A percentile compares a stretch with the other conserved stretches of the same genome.
phyloP scores from a whole-genome alignment of 2,888 invertebrate genomes.

The Eilema depressum region DNA sequence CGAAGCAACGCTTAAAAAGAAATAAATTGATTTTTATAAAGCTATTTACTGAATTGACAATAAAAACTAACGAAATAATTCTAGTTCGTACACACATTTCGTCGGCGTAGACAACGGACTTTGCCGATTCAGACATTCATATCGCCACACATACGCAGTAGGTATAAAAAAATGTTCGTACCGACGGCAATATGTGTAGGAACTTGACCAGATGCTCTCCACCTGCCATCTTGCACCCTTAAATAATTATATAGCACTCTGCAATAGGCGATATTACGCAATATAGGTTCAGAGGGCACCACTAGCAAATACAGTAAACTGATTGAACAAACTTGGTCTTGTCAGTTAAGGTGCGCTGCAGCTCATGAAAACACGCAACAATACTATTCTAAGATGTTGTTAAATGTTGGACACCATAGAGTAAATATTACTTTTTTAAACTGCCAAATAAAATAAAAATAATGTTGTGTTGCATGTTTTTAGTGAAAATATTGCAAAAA shows the following conservation, averaged over 20 bases:
- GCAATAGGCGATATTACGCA: background rate
- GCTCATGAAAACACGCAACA: too few relatives aligned
- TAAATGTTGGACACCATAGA: too few relatives aligned
- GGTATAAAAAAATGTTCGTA: background rate
- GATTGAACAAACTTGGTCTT: too few relatives aligned
- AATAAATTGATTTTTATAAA: constrained; percentile 1
- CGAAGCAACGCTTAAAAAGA: constrained; percentile 15
- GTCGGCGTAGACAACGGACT: background rate
- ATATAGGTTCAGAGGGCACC: too few relatives aligned
- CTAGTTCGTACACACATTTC: constrained; percentile 2
- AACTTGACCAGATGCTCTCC: background rate
- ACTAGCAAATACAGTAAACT: too few relatives aligned
- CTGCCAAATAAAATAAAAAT: too few relatives aligned
- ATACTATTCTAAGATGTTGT: too few relatives aligned
- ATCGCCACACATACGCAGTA: background rate
- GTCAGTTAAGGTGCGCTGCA: too few relatives aligned
- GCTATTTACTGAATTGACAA: constrained; percentile 6
- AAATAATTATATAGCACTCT: constrained; percentile 7
- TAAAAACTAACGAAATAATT: background rate
- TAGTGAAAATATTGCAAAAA: too few relatives aligned
- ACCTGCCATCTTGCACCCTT: background rate
- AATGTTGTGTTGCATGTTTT: too few relatives aligned
- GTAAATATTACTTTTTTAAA: too few relatives aligned
- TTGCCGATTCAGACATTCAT: background rate
- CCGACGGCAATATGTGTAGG: background rate